These are phyloP conservation scores for Pao palembangensis DNA, from an alignment of 2,113 vertebrate genomes.

Conservation along the genomic window DNA sequence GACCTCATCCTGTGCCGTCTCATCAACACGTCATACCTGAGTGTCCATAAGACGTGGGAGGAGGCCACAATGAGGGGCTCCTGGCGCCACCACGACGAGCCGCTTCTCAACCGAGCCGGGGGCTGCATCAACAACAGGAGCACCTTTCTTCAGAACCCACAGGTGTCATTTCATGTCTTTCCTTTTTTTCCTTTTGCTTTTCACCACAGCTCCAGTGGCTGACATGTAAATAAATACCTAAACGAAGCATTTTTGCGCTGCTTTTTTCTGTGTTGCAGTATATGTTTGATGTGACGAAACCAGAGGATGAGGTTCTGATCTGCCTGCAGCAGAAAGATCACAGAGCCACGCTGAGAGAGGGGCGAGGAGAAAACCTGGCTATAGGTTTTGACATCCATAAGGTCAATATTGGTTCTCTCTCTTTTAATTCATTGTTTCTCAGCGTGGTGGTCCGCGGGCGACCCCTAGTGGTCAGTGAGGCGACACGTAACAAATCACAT, in stretches of 20 bases:
- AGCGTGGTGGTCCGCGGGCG: too few species aligned
- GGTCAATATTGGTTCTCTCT: slow-evolving; percentile 61
- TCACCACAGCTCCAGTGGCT: background rate
- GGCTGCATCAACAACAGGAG: slow-evolving; percentile 92
- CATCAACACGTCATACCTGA: slow-evolving; percentile 96
- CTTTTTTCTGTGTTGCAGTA: slow-evolving; percentile 73
- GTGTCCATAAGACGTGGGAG: slow-evolving; percentile 99
- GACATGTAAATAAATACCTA: too few species aligned
- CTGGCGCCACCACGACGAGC: slow-evolving; percentile 83
- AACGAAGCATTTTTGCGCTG: background rate
- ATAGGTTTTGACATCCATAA: slow-evolving; percentile 95
- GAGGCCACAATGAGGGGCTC: slow-evolving; percentile 83
- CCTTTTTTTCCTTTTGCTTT: too few species aligned
- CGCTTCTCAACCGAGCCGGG: slow-evolving; percentile 84
- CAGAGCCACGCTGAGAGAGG: slow-evolving; percentile 83
- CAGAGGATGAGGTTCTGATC: slow-evolving; percentile 91
- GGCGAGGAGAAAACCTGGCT: slow-evolving; percentile 91
- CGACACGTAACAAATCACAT: too few species aligned
- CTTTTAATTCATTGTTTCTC: too few species aligned
- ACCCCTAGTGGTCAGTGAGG: too few species aligned
- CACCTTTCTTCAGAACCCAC: slow-evolving; percentile 95
- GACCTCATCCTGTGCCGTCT: slow-evolving; percentile 95
- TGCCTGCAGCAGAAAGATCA: slow-evolving; percentile 92
- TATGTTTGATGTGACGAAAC: slow-evolving; percentile 94
- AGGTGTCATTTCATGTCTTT: slow-evolving; percentile 65